These are phyloP conservation scores for Latheticus oryzae DNA, from an alignment of 2,888 invertebrate genomes.

Conservation along the genomic window DNA sequence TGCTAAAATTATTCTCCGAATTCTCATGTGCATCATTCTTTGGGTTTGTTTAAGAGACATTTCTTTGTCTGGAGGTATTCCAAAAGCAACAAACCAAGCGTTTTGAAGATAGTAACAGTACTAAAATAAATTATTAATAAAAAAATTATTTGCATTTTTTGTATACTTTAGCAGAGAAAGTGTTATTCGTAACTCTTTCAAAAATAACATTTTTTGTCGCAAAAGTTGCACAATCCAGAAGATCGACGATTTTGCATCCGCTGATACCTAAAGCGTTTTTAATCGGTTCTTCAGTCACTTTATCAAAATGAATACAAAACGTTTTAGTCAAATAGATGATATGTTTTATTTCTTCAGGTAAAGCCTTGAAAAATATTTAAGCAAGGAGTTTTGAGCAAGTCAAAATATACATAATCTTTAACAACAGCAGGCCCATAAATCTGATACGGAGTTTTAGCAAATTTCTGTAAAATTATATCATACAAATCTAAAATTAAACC, in stretches of 20 bases:
- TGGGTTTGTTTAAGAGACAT: conserved; percentile 56
- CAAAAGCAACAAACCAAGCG: conserved; percentile 59
- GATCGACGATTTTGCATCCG: conserved; percentile 56
- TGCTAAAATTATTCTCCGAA: conserved; percentile 58
- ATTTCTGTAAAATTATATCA: conserved; percentile 53
- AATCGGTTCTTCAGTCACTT: conserved; percentile 52
- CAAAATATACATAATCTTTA: conserved; percentile 55
- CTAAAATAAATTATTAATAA: conserved; percentile 41
- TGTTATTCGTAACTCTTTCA: conserved; percentile 43
- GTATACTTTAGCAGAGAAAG: conserved; percentile 49
- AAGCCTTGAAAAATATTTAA: conserved; percentile 46
- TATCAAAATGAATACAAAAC: conserved; percentile 60
- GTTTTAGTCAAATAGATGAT: conserved; percentile 57
- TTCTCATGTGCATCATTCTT: conserved; percentile 60
- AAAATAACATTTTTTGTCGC: conserved; percentile 45
- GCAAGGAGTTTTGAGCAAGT: conserved; percentile 7
- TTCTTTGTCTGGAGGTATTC: conserved; percentile 52
- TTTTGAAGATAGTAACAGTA: conserved; percentile 56
- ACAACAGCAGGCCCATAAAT: conserved; percentile 54
- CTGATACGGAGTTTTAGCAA: conserved; percentile 52
- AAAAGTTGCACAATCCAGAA: conserved; percentile 53
- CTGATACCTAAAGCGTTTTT: conserved; percentile 46
- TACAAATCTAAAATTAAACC: conserved; percentile 57
- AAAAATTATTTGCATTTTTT: not conserved
- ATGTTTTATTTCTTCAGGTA: conserved; percentile 54